Percentiles rank a stretch among this genome's conserved stretches.
phyloP scores from a whole-genome alignment of 2,113 vertebrate genomes.

The Empidonax alnorum region DNA sequence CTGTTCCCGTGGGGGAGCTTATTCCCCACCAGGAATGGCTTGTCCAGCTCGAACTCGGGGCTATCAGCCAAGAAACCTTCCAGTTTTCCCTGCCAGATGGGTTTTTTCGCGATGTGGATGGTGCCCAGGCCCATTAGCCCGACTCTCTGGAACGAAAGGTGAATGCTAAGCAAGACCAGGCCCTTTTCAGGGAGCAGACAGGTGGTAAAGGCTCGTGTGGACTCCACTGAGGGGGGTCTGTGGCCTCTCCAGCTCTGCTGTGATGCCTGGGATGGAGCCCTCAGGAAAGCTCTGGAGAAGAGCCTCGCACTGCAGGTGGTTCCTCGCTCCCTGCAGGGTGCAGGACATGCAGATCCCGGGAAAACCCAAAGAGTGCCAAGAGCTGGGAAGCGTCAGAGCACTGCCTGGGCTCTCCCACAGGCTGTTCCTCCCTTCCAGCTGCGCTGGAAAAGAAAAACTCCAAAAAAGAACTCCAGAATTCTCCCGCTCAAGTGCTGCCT shows the following conservation, averaged over 20 bases:
- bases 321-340: neutral
- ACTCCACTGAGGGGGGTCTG: neutral
- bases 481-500: fast-evolving
- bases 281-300: neutral
- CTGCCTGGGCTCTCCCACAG: neutral
- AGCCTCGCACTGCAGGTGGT: neutral
- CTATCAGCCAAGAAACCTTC: neutral
- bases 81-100: neutral
- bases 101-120: neutral
- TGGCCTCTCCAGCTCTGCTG: neutral
- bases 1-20: neutral
- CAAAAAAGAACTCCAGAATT: neutral
- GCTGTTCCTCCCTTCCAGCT: neutral
- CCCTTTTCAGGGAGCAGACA: neutral
- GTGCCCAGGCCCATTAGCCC: neutral
- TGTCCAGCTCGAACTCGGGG: neutral
- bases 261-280: neutral
- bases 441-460: neutral
- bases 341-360: neutral
- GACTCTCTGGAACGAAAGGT: neutral
- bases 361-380: neutral
- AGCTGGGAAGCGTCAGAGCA: neutral
- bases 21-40: neutral
- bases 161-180: neutral
- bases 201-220: neutral